Conservation (phyloP, 2,797 vertebrate genomes). For the Acrocephalus scirpaceus region DNA sequence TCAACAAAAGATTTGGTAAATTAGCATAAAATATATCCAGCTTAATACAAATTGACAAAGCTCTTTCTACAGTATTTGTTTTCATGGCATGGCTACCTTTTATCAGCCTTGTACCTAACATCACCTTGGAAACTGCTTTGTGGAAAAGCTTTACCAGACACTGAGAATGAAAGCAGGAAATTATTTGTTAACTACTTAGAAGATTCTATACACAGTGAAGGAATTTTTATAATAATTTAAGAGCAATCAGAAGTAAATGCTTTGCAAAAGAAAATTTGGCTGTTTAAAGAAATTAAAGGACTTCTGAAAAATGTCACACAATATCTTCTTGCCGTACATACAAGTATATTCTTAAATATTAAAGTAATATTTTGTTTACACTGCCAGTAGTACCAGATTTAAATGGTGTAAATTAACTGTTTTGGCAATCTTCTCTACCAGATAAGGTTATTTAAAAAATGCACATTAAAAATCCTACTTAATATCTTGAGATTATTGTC, state of each 20-base stretch:
- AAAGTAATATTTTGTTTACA: slow-evolving; percentile 4
- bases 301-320: not conserved
- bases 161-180: slow-evolving; percentile 73
- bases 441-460: not conserved
- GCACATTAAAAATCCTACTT: slow-evolving; percentile 8
- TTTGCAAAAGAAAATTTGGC: slow-evolving; percentile 1
- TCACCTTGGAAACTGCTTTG: slow-evolving; percentile 82
- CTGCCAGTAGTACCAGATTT: not conserved
- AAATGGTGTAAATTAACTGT: not conserved
- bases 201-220: slow-evolving; percentile 13
- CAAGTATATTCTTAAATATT: not conserved
- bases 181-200: slow-evolving; percentile 77
- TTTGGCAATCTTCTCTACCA: not conserved
- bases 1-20: slow-evolving; percentile 67
- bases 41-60: slow-evolving; percentile 73
- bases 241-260: not conserved
- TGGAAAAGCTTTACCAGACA: slow-evolving; percentile 56
- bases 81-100: slow-evolving; percentile 74
- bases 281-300: not conserved
- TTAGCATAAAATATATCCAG: slow-evolving; percentile 85
- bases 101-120: slow-evolving; percentile 72
- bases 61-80: slow-evolving; percentile 74
- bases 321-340: not conserved
- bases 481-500: slow-evolving; percentile 57
- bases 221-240: slow-evolving; percentile 35